Evolutionary conservation across 2,113 vertebrate genomes (phyloP), one percentile per base, ranked within the genome.

Genomic region (Leucosticte australis): DNA sequence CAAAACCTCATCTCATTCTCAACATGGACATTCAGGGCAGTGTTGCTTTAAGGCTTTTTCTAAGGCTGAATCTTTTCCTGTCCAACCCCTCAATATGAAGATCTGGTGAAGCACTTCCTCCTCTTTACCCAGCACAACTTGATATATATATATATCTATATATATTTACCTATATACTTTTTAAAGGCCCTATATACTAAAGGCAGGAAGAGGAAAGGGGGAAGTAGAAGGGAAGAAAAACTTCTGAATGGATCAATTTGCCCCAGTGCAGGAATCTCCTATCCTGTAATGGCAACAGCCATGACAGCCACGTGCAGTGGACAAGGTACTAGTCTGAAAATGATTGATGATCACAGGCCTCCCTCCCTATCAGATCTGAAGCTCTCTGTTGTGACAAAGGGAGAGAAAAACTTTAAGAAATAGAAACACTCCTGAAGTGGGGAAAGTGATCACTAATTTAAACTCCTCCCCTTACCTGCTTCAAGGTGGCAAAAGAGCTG

Each of bases 21-120:
- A 4, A 89, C 21, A 13, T 81, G 80, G 84, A 97, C 96, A 96
- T 97, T 97, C 95, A 97, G 96, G 96, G 95, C 94, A 97, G 96
- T 96, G 96, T 96, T 94, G 78, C 92, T 97, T 97, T 97, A 97
- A 97, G 97, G 96, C 96, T 97, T 12, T 94, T 96, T 96, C 96
- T 96, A 95, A 94, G 96, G 95, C 95, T 97, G 87, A 93, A 93
- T 85, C 87, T 70, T 80, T 84, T 56, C 64, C 82, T 80, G 73
- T 86, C 55, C 74, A 82, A 69, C 67, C 83, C 19, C 53, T 92
- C 65, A 70, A 65, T 52, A 46, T 9, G 4, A 91, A 89, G 68
- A 65, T 93, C 60, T 94, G 56, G 80, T 86, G 86, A 93, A 88
- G 87, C 68, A 88, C 63, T 50, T 96, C 84, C 89, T 95, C 59